phyloP scores from a whole-genome alignment of 2,888 invertebrate genomes.

The Erannis defoliaria region DNA sequence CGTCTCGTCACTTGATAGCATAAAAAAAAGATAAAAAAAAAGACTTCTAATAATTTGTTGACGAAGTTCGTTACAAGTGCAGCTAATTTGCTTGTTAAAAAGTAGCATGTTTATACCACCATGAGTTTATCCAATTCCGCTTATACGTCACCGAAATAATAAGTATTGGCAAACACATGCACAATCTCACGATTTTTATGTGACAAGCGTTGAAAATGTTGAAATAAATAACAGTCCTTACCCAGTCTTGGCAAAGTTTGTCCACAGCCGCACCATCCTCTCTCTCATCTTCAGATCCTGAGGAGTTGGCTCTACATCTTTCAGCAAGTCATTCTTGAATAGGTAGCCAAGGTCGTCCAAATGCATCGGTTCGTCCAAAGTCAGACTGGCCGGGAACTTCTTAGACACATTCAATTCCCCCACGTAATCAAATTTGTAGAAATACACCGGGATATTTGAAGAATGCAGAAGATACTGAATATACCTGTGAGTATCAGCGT shows the following conservation, averaged over 20 bases:
- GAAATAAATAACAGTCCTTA: conserved; percentile 55
- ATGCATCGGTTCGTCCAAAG: conserved; percentile 66
- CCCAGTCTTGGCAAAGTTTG: conserved; percentile 82
- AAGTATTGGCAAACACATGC: no score
- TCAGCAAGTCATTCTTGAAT: conserved; percentile 69
- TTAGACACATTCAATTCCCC: conserved; percentile 69
- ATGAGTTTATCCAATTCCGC: no score
- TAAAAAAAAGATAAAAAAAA: no score
- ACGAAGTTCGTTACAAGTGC: no score
- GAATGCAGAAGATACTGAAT: conserved; percentile 69
- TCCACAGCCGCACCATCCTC: conserved; percentile 76
- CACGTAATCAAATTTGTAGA: conserved; percentile 76
- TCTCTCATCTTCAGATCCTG: conserved; percentile 76
- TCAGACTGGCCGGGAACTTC: conserved; percentile 51
- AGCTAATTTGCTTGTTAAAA: no score
- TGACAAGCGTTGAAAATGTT: conserved; percentile 62
- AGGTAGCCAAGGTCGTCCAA: conserved; percentile 75
- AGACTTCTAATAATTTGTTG: no score
- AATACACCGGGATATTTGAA: conserved; percentile 72
- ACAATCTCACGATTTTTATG: no score
- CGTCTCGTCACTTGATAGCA: no score
- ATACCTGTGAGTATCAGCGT: conserved; percentile 69
- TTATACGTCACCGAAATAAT: no score
- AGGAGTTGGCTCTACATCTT: conserved; percentile 64
- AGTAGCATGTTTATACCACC: no score